phyloP scores from a whole-genome alignment of 30 jellyfish, hydroid and myxozoan species.

The Rhopilema esculentum region DNA sequence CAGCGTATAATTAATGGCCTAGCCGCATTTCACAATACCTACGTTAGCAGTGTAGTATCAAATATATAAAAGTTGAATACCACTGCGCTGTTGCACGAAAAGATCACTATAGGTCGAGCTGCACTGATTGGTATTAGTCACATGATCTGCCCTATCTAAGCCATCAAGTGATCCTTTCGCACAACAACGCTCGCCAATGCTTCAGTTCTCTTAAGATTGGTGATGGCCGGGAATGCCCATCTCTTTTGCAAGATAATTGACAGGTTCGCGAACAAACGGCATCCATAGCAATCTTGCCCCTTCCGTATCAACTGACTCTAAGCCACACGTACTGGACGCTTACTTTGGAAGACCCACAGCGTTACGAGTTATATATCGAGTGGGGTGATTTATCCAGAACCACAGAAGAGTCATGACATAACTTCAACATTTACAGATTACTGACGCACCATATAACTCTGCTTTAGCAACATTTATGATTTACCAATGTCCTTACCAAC shows the following conservation, averaged over 20 bases:
- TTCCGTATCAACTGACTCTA: constrained; percentile 96
- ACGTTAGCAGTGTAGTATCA: too few relatives aligned
- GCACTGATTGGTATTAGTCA: too few relatives aligned
- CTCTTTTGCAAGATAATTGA: constrained; percentile 84
- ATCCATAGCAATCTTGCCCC: constrained; percentile 92
- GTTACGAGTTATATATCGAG: constrained; percentile 83
- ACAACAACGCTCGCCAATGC: constrained; percentile 67
- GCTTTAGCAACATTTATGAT: constrained; percentile 95
- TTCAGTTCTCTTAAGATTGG: constrained; percentile 85
- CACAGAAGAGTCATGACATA: constrained; percentile 88
- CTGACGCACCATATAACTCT: constrained; percentile 88
- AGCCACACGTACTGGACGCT: constrained; percentile 98
- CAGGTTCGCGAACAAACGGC: constrained; percentile 69
- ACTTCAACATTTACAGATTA: constrained; percentile 75
- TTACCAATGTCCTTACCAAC: constrained; percentile 89
- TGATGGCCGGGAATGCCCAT: constrained; percentile 98
- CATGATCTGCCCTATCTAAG: too few relatives aligned
- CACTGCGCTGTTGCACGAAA: too few relatives aligned
- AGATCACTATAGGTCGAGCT: too few relatives aligned
- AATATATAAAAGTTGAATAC: too few relatives aligned
- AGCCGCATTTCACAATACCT: too few relatives aligned
- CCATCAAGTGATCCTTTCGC: too few relatives aligned
- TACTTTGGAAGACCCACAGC: constrained; percentile 94
- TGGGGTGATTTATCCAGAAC: too few relatives aligned
- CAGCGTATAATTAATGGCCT: too few relatives aligned